These are phyloP conservation scores for Allophyes oxyacanthae DNA, from an alignment of 2,888 invertebrate genomes.

Conservation along the genomic window DNA sequence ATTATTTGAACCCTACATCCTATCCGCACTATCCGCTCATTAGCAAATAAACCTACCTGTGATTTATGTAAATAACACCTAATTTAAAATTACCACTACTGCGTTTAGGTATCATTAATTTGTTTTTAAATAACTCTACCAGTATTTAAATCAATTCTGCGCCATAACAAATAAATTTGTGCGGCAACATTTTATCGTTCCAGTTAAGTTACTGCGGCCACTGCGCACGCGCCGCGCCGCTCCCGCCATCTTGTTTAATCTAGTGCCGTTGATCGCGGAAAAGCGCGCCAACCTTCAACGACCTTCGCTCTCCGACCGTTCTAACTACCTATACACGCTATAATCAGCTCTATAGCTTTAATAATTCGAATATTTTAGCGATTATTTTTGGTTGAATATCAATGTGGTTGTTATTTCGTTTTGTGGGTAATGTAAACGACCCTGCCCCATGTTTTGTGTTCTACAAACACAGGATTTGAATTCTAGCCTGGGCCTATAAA, in stretches of 20 bases:
- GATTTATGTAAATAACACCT: too few relatives aligned
- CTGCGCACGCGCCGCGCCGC: slow-evolving; percentile 88
- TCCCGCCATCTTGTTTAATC: slow-evolving; percentile 88
- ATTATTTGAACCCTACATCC: too few relatives aligned
- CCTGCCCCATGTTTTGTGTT: slow-evolving; percentile 76
- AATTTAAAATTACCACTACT: too few relatives aligned
- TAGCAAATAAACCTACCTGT: too few relatives aligned
- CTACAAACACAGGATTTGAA: slow-evolving; percentile 78
- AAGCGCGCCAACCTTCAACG: slow-evolving; percentile 89
- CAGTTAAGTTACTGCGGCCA: slow-evolving; percentile 74
- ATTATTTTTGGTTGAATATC: slow-evolving; percentile 49
- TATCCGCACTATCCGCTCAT: too few relatives aligned
- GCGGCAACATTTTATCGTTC: slow-evolving; percentile 74
- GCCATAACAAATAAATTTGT: slow-evolving; percentile 55
- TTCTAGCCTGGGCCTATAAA: slow-evolving; percentile 80
- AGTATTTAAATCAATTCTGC: slow-evolving; percentile 9
- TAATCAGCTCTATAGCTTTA: slow-evolving; percentile 53
- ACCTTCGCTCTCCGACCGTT: slow-evolving; percentile 88
- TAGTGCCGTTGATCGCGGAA: slow-evolving; percentile 89
- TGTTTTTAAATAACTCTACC: neutral
- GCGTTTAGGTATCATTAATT: too few relatives aligned
- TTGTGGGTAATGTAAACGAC: slow-evolving; percentile 57
- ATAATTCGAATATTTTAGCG: slow-evolving; percentile 40
- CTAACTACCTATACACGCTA: slow-evolving; percentile 67
- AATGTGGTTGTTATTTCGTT: slow-evolving; percentile 48